Evolutionary conservation across 2,888 invertebrate species (phyloP), one percentile per base, ranked within the genome.

Genomic region (Nebria salina): DNA sequence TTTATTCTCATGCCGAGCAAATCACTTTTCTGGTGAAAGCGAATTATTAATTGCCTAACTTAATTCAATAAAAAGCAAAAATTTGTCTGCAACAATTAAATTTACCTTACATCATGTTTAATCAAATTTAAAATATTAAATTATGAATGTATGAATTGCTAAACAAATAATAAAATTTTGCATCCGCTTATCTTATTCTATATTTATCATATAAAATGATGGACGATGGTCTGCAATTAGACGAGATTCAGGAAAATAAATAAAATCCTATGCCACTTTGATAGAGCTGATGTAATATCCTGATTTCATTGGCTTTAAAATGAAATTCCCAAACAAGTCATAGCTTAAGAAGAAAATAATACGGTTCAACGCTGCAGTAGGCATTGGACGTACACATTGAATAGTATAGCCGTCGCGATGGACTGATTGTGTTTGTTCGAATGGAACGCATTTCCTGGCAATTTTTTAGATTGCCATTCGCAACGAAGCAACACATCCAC

Each of bases 381-480:
- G 54, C 54, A 13, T 54, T 54, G 54, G 54, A 54, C 54, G 54
- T 11, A 8, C 8, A 54, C 54, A 54, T 54, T 54, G 54, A 54
- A 54, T 54, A 2, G 54, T 54, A 54, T 13, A 54, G 54, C 54
- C 54, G 54, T 54, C 54, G 54, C 8, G 54, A 54, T 54, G 54
- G 26, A 34, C 34, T 70, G 20, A 70, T 70, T 70, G 70, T 70
- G 70, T 70, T 70, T 70, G 79, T 79, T 75, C 79, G 74, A 79
- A n/a, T 66, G 79, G 42, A 79, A 79, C 79, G 79, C 79, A 79
- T 79, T 79, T 79, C 65, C 65, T 41, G 64, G 26, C 75, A 75
- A 75, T 75, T 76, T 76, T 79, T 75, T 74, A 74, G 73, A 78
- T 78, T 78, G 73, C 66, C 76, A 73, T 65, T 70, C 34, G 25